Percentiles rank a stretch among this genome's conserved stretches.
phyloP scores from a whole-genome alignment of 2,888 invertebrate genomes.

The Venustoraphidia nigricollis region DNA sequence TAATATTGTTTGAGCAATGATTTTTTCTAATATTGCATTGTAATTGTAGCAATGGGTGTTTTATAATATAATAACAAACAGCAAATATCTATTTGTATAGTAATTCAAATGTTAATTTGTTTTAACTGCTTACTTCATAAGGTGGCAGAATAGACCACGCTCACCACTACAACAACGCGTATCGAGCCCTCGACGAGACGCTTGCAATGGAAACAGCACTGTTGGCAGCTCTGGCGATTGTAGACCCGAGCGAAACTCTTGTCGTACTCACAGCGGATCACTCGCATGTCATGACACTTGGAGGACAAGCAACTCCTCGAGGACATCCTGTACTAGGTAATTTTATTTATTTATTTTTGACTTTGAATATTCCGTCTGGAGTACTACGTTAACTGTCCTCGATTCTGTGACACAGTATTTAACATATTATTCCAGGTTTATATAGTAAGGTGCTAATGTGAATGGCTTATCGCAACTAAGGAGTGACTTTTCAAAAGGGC shows the following conservation, averaged over 20 bases:
- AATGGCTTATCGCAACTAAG: too few species aligned
- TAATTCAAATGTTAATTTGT: background rate
- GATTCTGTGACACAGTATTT: too few species aligned
- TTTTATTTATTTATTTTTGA: slow-evolving; percentile 8
- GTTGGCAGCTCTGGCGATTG: slow-evolving; percentile 48
- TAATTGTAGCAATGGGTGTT: too few species aligned
- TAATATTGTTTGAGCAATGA: too few species aligned
- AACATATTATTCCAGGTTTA: too few species aligned
- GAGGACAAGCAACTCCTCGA: slow-evolving; percentile 61
- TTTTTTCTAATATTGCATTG: too few species aligned
- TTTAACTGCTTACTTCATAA: slow-evolving; percentile 21
- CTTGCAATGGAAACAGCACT: slow-evolving; percentile 61
- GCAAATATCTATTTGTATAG: too few species aligned
- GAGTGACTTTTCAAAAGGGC: too few species aligned
- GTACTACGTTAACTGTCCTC: too few species aligned
- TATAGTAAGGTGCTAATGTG: too few species aligned
- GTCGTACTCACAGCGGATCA: slow-evolving; percentile 67
- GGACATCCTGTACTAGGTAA: slow-evolving; percentile 66
- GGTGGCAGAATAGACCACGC: slow-evolving; percentile 69
- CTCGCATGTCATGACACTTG: slow-evolving; percentile 65
- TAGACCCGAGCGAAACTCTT: slow-evolving; percentile 40
- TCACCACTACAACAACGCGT: slow-evolving; percentile 67
- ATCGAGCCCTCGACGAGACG: slow-evolving; percentile 60
- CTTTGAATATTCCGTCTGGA: too few species aligned
- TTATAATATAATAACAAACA: too few species aligned